Evolutionary conservation across 2,888 invertebrate genomes (phyloP).

Genomic region (Strigamia crassipes): DNA sequence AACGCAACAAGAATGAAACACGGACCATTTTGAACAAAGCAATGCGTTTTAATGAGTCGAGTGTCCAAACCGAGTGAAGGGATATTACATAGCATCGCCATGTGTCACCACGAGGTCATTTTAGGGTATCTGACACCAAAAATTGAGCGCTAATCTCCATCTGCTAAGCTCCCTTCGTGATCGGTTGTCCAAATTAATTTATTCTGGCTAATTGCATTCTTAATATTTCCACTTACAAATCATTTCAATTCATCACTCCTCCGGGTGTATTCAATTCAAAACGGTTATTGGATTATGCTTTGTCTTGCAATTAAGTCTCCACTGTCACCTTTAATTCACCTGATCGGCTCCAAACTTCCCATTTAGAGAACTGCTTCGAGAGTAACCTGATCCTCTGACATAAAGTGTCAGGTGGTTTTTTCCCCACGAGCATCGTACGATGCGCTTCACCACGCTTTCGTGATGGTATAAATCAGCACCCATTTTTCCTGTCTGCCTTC

Average conservation of each 20-base stretch:
- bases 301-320: constrained; percentile 24
- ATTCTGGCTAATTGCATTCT: constrained; percentile 21
- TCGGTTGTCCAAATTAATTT: background rate
- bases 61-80: background rate
- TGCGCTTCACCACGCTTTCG: constrained; percentile 12
- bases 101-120: constrained; percentile 12
- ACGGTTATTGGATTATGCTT: background rate
- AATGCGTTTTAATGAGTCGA: background rate
- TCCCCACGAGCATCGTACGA: constrained; percentile 22
- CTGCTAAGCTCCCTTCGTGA: constrained; percentile 6
- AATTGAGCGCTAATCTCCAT: constrained; percentile 32
- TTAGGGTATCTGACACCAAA: background rate
- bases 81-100: background rate
- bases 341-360: background rate
- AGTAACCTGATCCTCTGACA: constrained; percentile 27
- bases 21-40: background rate
- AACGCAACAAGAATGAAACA: background rate
- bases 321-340: constrained; percentile 26
- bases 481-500: constrained; percentile 34
- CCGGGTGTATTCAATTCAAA: background rate
- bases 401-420: constrained; percentile 32
- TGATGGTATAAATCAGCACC: constrained; percentile 36
- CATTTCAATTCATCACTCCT: constrained; percentile 4
- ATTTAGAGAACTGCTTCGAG: constrained; percentile 23
- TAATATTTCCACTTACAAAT: constrained; percentile 37